phyloP scores from a whole-genome alignment of 2,113 vertebrate genomes.

The Rhombomys opimus region DNA sequence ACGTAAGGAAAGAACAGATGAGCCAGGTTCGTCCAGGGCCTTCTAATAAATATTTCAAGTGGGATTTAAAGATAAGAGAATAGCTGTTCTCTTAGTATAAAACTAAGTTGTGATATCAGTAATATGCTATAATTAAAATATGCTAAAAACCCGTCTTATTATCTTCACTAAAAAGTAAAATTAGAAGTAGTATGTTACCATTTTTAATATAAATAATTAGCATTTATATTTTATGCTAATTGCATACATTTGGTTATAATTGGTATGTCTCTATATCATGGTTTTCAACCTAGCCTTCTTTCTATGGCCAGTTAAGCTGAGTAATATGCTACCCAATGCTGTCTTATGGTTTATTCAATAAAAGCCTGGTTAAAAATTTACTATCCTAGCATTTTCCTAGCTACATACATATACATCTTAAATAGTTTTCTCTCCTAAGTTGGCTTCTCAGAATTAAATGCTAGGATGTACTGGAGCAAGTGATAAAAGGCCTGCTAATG shows the following conservation, averaged over 20 bases:
- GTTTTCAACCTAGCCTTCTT: constrained; percentile 8
- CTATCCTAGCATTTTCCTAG: background rate
- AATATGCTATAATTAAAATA: background rate
- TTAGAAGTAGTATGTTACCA: background rate
- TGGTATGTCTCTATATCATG: background rate
- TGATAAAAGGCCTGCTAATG: background rate
- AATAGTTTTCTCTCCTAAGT: background rate
- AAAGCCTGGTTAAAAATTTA: constrained; percentile 44
- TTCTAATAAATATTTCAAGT: constrained; percentile 31
- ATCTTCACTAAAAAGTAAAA: background rate
- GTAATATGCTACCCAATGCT: background rate
- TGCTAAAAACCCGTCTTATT: background rate
- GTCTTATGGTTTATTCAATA: background rate
- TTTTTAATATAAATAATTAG: background rate
- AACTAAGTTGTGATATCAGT: constrained; percentile 1
- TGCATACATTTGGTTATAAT: background rate
- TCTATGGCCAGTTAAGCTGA: background rate
- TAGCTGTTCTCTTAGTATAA: background rate
- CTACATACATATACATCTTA: background rate
- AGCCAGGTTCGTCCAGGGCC: background rate
- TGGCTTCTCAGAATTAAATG: background rate
- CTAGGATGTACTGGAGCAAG: background rate
- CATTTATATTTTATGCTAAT: constrained; percentile 15
- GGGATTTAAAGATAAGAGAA: background rate
- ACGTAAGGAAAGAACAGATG: background rate